Conservation (phyloP, 2,797 vertebrate species). For the Odontamblyopus rebecca region DNA sequence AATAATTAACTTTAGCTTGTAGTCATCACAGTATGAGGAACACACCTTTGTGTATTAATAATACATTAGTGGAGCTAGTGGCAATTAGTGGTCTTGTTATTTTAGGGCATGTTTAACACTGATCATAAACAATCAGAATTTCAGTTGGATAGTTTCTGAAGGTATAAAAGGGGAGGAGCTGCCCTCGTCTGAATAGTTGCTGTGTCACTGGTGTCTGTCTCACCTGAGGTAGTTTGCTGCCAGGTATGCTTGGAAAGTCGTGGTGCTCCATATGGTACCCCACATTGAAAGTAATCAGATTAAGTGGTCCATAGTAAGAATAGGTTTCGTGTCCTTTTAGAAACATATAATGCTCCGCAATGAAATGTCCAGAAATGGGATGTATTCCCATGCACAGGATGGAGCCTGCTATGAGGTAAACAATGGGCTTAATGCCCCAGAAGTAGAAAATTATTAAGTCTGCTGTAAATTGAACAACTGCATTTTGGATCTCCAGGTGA, state of each 20-base stretch:
- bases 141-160: too few relatives aligned
- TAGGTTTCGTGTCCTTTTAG: conserved; percentile 95
- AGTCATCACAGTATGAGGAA: too few relatives aligned
- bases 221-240: conserved; percentile 92
- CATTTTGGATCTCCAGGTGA: conserved; percentile 86
- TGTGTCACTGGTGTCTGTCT: conserved; percentile 15
- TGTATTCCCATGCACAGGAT: conserved; percentile 92
- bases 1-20: neutral
- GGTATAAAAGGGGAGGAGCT: neutral
- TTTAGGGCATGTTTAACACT: neutral
- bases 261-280: conserved; percentile 99
- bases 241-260: conserved; percentile 96
- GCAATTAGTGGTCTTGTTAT: neutral
- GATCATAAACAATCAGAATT: neutral
- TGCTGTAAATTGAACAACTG: conserved; percentile 78
- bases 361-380: conserved; percentile 97
- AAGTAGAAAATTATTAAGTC: conserved; percentile 82
- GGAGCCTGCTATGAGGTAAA: conserved; percentile 90
- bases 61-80: neutral
- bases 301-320: conserved; percentile 94
- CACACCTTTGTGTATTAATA: neutral
- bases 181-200: conserved; percentile 21
- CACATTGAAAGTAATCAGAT: conserved; percentile 94
- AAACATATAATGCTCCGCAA: conserved; percentile 98
- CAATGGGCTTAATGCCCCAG: conserved; percentile 89